Percentiles rank a stretch among this genome's conserved stretches.
phyloP scores from a whole-genome alignment of 2,113 vertebrate species.

The Psettodes erumei region DNA sequence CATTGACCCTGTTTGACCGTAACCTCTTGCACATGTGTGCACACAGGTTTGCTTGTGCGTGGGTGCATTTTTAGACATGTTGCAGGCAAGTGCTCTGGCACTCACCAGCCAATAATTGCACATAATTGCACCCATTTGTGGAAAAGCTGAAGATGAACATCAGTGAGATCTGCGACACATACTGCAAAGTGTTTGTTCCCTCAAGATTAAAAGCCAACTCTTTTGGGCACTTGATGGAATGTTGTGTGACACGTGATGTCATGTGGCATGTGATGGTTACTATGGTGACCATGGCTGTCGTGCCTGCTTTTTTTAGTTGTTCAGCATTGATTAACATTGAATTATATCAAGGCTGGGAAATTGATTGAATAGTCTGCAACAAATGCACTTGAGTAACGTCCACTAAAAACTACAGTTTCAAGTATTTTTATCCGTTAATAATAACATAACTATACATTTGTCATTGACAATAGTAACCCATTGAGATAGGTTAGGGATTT shows the following conservation, averaged over 20 bases:
- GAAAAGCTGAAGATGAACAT: conserved; percentile 60
- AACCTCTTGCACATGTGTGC: conserved; percentile 23
- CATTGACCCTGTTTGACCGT: conserved; percentile 40
- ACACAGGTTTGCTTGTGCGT: conserved; percentile 60
- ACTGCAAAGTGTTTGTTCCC: conserved; percentile 17
- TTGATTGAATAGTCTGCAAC: no score
- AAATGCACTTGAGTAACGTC: not conserved
- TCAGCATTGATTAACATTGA: conserved; percentile 38
- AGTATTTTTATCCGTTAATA: no score
- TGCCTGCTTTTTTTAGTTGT: conserved; percentile 50
- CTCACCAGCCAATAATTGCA: conserved; percentile 79
- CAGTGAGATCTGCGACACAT: conserved; percentile 57
- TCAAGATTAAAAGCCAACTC: conserved; percentile 34
- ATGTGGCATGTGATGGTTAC: conserved; percentile 60
- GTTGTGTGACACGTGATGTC: conserved; percentile 40
- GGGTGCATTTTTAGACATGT: conserved; percentile 72
- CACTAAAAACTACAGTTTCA: no score
- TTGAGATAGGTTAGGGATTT: not conserved
- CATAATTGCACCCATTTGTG: conserved; percentile 81
- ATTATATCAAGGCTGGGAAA: conserved; percentile 17
- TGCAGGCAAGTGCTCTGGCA: conserved; percentile 62
- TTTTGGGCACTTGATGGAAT: conserved; percentile 30
- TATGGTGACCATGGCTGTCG: conserved; percentile 47
- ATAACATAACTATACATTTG: no score
- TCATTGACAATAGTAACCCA: not conserved